A percentile compares a stretch with the other conserved stretches of the same genome.
Conservation (phyloP, 1,140 invertebrate genomes). For the Nephotettix cincticeps region DNA sequence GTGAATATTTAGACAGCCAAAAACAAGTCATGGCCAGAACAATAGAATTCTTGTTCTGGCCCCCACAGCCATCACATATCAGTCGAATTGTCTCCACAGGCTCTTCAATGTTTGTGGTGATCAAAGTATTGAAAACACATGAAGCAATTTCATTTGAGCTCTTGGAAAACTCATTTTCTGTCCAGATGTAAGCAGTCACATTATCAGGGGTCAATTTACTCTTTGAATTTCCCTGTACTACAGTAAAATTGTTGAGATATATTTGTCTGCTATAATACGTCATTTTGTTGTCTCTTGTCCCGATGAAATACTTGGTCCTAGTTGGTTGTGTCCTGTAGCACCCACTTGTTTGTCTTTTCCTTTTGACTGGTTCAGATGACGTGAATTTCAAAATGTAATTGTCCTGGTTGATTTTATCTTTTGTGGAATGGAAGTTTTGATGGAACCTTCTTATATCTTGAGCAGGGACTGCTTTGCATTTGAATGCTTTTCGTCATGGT, state of each 20-base stretch:
- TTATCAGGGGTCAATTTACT: slow-evolving; percentile 36
- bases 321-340: too few relatives aligned
- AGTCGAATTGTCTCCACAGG: slow-evolving; percentile 36
- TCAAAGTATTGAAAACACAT: slow-evolving; percentile 40
- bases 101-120: slow-evolving; percentile 31
- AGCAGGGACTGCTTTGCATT: too few relatives aligned
- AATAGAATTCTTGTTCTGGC: slow-evolving; percentile 45
- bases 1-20: slow-evolving; percentile 37
- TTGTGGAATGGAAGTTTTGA: too few relatives aligned
- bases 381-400: too few relatives aligned
- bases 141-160: slow-evolving; percentile 43
- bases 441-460: too few relatives aligned
- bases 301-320: too few relatives aligned
- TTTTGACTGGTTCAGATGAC: too few relatives aligned
- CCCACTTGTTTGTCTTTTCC: too few relatives aligned
- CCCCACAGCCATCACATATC: slow-evolving; percentile 41
- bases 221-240: slow-evolving; percentile 43
- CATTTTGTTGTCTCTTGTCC: too few relatives aligned
- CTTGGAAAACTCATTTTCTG: slow-evolving; percentile 41
- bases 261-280: slow-evolving; percentile 42
- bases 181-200: slow-evolving; percentile 42
- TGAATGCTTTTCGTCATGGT: too few relatives aligned
- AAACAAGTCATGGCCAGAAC: slow-evolving; percentile 38
- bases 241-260: slow-evolving; percentile 46
- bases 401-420: too few relatives aligned